Percentiles rank a stretch among this genome's conserved stretches.
These are phyloP conservation scores for Venustoraphidia nigricollis DNA, from an alignment of 2,888 invertebrate species.

Conservation along the genomic window DNA sequence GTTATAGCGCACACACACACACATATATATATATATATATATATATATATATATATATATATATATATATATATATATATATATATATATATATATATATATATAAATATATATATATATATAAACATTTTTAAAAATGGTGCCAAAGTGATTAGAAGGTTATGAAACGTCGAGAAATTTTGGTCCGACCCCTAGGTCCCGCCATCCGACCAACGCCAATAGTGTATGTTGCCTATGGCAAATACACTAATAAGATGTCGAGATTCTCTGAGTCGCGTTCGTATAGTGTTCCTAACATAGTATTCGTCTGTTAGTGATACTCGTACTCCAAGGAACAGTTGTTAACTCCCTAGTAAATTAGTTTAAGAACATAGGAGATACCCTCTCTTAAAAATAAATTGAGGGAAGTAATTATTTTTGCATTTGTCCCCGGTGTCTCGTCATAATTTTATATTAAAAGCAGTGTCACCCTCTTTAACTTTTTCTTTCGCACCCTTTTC, in stretches of 20 bases:
- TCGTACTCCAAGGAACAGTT: too few species aligned
- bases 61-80: neutral
- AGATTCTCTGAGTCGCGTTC: too few species aligned
- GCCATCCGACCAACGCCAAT: too few species aligned
- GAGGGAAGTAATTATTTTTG: conserved; percentile 21
- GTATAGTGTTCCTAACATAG: too few species aligned
- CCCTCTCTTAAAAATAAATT: conserved; percentile 15
- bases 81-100: neutral
- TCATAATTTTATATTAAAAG: conserved; percentile 15
- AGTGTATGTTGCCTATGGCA: too few species aligned
- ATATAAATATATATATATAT: neutral
- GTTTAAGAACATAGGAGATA: conserved; percentile 12
- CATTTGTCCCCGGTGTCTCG: conserved; percentile 16
- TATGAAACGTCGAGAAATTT: too few species aligned
- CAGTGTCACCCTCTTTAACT: conserved; percentile 11
- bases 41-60: neutral
- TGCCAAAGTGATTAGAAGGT: too few species aligned
- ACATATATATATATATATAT: neutral
- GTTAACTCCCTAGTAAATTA: conserved; percentile 15
- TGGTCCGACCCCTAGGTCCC: too few species aligned
- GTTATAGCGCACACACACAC: neutral
- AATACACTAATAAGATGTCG: neutral
- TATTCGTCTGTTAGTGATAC: too few species aligned
- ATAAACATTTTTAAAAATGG: too few species aligned
- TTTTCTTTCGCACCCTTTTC: conserved; percentile 5